Evolutionary conservation across 2,888 invertebrate species (phyloP).

Genomic region (Limnephilus auricula): DNA sequence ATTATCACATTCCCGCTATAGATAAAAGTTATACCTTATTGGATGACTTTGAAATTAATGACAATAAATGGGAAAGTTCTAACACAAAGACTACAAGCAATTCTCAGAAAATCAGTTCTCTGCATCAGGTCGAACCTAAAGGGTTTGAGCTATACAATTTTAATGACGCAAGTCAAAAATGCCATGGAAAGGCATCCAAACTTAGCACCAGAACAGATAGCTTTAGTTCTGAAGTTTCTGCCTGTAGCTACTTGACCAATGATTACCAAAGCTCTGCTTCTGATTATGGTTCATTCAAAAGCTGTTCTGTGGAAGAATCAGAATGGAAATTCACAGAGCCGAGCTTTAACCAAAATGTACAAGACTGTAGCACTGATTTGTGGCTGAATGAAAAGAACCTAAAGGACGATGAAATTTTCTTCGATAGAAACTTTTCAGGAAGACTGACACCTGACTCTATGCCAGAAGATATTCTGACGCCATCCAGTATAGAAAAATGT

Average conservation of each 20-base stretch:
- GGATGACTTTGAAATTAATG: slow-evolving; percentile 46
- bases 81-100: background rate
- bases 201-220: slow-evolving; percentile 57
- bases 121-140: slow-evolving; percentile 3
- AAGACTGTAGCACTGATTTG: slow-evolving; percentile 69
- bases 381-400: slow-evolving; percentile 70
- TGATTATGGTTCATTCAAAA: slow-evolving; percentile 56
- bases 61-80: slow-evolving; percentile 36
- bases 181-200: slow-evolving; percentile 8
- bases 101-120: background rate
- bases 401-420: slow-evolving; percentile 69
- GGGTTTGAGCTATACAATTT: background rate
- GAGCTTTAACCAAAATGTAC: slow-evolving; percentile 12
- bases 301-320: slow-evolving; percentile 22
- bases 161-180: background rate
- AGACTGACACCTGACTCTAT: slow-evolving; percentile 62
- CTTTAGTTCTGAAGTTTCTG: slow-evolving; percentile 56
- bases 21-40: slow-evolving; percentile 51
- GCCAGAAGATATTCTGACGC: slow-evolving; percentile 55
- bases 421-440: slow-evolving; percentile 51
- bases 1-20: slow-evolving; percentile 15
- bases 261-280: slow-evolving; percentile 50
- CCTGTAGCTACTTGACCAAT: slow-evolving; percentile 57
- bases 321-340: slow-evolving; percentile 47
- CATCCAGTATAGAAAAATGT: slow-evolving; percentile 48